Evolutionary conservation across 2,797 vertebrate genomes (phyloP).

Genomic region (Cossypha niveicapilla): DNA sequence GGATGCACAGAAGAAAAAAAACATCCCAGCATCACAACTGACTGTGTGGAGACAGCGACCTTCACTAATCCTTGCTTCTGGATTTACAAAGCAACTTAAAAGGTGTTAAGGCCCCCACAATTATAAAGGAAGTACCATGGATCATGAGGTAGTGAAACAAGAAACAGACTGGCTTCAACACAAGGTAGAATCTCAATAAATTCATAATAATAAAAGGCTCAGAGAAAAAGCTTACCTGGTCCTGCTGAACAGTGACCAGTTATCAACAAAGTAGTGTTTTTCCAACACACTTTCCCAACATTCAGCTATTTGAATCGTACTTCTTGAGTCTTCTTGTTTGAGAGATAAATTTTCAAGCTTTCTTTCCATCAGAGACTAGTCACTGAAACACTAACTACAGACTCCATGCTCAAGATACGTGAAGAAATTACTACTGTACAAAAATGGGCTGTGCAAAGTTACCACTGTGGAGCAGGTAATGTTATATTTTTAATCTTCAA

Average conservation of each 20-base stretch:
- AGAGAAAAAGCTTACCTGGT: not conserved
- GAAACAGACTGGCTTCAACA: not conserved
- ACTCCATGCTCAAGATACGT: not conserved
- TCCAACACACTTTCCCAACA: not conserved
- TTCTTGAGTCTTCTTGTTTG: not conserved
- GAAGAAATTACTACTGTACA: not conserved
- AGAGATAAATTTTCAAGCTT: not conserved
- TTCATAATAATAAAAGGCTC: not conserved
- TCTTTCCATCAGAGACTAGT: not conserved
- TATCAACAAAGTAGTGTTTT: not conserved
- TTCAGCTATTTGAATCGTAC: not conserved
- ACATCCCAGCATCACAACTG: not conserved
- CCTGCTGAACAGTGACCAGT: not conserved
- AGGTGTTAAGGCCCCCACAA: not conserved
- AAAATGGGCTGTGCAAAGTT: not conserved
- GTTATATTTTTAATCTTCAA: not conserved
- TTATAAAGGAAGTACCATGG: constrained; percentile 44
- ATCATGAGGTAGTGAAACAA: not conserved
- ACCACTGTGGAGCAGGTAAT: not conserved
- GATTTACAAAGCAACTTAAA: not conserved
- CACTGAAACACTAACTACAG: not conserved
- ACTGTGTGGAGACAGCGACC: not conserved
- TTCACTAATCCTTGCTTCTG: not conserved
- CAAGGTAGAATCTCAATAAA: not conserved
- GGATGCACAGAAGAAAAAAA: not conserved